Percentiles rank a stretch among this genome's conserved stretches.
These are phyloP conservation scores for Temnopleurus reevesii DNA, from an alignment of 53 echinoderm and acorn worm species.

Conservation along the genomic window DNA sequence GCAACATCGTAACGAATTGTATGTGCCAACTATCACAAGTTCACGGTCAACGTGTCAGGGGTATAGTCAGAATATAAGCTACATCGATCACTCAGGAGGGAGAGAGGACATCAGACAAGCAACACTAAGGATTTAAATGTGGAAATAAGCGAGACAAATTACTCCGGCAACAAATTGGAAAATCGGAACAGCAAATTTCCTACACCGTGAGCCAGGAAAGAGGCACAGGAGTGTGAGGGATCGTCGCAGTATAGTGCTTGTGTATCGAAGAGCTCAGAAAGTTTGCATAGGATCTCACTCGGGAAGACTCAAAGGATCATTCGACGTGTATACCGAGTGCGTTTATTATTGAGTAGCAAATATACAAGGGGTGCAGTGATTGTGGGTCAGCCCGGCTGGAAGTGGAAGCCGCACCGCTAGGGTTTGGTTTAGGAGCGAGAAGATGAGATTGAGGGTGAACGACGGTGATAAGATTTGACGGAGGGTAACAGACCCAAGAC, in stretches of 20 bases:
- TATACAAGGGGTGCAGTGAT: background rate
- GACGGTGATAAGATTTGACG: background rate
- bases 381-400: background rate
- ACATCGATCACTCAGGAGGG: background rate
- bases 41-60: background rate
- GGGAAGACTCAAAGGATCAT: background rate
- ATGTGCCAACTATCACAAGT: too few species aligned
- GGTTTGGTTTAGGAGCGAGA: too few species aligned
- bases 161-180: constrained; percentile 26
- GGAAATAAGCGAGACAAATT: constrained; percentile 45
- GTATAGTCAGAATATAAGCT: background rate
- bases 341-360: too few species aligned
- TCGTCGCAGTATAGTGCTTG: background rate
- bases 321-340: background rate
- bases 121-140: constrained; percentile 15
- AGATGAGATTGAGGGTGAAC: background rate
- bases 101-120: background rate
- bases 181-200: constrained; percentile 37
- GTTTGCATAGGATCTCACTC: background rate
- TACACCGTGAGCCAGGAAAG: background rate
- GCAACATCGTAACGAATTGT: too few species aligned
- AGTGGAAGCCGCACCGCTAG: background rate
- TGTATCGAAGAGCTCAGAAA: background rate
- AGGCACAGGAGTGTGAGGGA: background rate
- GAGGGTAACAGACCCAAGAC: background rate